A percentile compares a stretch with the other conserved stretches of the same genome.
Evolutionary conservation across 2,888 invertebrate genomes (phyloP).

Genomic region (Sinotaia quadrata): DNA sequence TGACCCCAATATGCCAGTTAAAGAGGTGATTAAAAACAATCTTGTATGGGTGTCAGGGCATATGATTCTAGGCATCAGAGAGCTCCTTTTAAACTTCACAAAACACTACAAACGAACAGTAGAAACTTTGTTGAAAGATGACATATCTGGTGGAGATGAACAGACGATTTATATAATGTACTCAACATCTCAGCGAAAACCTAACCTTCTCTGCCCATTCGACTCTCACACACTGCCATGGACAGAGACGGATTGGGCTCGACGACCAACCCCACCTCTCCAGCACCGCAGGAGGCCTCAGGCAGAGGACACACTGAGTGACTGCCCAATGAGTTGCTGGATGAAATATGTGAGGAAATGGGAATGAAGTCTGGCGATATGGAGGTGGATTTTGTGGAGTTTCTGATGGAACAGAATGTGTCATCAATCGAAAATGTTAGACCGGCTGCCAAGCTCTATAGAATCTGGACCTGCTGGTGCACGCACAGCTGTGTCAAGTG

Average conservation of each 20-base stretch:
- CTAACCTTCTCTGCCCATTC: slow-evolving; percentile 54
- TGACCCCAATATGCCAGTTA: too few relatives aligned
- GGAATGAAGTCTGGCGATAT: slow-evolving; percentile 70
- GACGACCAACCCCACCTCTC: slow-evolving; percentile 59
- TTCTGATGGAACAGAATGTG: slow-evolving; percentile 63
- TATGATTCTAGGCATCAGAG: too few relatives aligned
- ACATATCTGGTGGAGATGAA: slow-evolving; percentile 36
- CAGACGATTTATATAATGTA: slow-evolving; percentile 43
- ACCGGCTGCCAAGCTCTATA: slow-evolving; percentile 43
- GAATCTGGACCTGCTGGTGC: slow-evolving; percentile 28
- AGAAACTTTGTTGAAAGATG: slow-evolving; percentile 35
- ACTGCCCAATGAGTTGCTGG: slow-evolving; percentile 67
- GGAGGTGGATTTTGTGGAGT: slow-evolving; percentile 70
- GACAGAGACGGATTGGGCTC: slow-evolving; percentile 57
- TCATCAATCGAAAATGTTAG: slow-evolving; percentile 62
- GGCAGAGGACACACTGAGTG: slow-evolving; percentile 54
- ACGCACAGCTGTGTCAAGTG: slow-evolving; percentile 56
- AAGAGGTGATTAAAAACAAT: too few relatives aligned
- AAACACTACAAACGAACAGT: too few relatives aligned
- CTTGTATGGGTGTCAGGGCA: too few relatives aligned
- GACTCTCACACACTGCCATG: slow-evolving; percentile 56
- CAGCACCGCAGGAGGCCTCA: slow-evolving; percentile 44
- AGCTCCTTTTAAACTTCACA: too few relatives aligned
- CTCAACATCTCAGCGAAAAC: slow-evolving; percentile 30
- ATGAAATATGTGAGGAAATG: slow-evolving; percentile 71